phyloP scores from a whole-genome alignment of 2,888 invertebrate species.

The Cyaniris semiargus region DNA sequence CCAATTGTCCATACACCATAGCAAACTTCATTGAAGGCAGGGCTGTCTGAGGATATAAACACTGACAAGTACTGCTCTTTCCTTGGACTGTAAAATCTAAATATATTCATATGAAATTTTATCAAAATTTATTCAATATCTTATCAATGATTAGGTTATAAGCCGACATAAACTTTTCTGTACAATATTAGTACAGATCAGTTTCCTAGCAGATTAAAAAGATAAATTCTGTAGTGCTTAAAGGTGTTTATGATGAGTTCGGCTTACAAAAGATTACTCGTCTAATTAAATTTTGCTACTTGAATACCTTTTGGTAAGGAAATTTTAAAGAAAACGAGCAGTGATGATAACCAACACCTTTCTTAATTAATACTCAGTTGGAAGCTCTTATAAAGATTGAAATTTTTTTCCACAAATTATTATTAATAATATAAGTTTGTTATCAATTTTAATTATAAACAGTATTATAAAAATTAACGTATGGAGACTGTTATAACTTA shows the following conservation, averaged over 20 bases:
- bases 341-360: background rate
- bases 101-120: too few species aligned
- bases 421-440: too few species aligned
- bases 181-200: background rate
- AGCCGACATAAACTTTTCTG: background rate
- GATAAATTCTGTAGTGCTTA: background rate
- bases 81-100: too few species aligned
- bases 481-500: too few species aligned
- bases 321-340: background rate
- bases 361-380: background rate
- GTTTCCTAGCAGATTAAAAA: background rate
- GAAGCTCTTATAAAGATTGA: background rate
- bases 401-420: background rate
- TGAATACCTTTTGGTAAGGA: background rate
- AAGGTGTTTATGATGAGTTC: background rate
- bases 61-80: background rate
- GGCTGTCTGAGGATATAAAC: background rate
- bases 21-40: too few species aligned
- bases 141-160: too few species aligned
- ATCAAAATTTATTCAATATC: too few species aligned
- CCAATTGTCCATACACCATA: too few species aligned
- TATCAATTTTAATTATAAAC: too few species aligned
- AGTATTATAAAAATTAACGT: too few species aligned
- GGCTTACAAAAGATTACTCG: slow-evolving; percentile 1
- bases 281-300: background rate